Base-by-base conservation (phyloP, 2,113 vertebrate species). In the Psophia crepitans region DNA sequence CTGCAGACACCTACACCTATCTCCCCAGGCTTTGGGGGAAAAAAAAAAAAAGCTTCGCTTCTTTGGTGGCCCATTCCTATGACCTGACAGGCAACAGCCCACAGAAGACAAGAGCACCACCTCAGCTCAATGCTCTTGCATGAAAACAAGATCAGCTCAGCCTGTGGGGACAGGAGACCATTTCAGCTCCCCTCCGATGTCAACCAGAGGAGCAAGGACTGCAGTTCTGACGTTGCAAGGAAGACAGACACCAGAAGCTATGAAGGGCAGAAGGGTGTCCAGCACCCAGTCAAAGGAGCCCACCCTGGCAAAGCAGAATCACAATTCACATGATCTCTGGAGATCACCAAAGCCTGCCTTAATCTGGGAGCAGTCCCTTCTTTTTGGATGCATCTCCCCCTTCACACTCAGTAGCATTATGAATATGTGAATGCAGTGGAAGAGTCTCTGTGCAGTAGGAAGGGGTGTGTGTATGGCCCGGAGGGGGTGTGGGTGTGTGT, bases 31-130 rank as follows among this genome's bases (percentile, higher is more conserved):
- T 73, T 77, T 51, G 61, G 48, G 24, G 43, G 43, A 4, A 15
- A 43, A 43, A 43, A 43, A 43, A 43, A 43, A 43, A 43, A 43
- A 43, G 43, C 43, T 43, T 43, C 41, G 76, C 20, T 44, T n/a
- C 54, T 63, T 28, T 3, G 2, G 53, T 11, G 11, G 19, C 11
- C 35, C 30, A 18, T 44, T 82, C 22, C 41, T 33, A 7, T 20
- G 24, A 11, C 17, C 27, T 4, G 8, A 53, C 30, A 37, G 37
- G 14, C 21, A 37, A 8, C 0, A 1, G 11, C 32, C 49, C 39
- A 33, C 27, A 41, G 43, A 63, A 79, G 73, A 41, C 1, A 5
- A 44, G 18, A 49, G 5, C 57, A 66, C 12, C 17, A 4, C 32
- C 63, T 37, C 58, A 35, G 14, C 39, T 44, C 53, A 22, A 2